Conservation (phyloP, 2,113 vertebrate species). For the Megalops atlanticus region DNA sequence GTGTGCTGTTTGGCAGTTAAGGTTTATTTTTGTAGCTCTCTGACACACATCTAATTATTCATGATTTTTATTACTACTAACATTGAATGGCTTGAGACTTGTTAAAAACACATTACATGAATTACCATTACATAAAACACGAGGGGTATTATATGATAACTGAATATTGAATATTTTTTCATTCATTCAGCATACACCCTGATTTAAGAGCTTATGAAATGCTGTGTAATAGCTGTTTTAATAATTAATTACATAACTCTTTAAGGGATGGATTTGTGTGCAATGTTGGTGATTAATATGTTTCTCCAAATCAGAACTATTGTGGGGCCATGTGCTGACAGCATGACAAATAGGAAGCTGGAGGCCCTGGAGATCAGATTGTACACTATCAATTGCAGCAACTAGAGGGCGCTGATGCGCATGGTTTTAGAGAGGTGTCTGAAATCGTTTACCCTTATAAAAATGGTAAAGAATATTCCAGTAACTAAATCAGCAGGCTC, state of each 20-base stretch:
- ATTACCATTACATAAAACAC: background rate
- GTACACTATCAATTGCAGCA: background rate
- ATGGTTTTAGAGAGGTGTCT: background rate
- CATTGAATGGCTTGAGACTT: no score
- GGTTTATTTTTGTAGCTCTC: no score
- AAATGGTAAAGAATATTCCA: constrained; percentile 29
- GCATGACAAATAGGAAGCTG: background rate
- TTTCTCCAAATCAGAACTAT: background rate
- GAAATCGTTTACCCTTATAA: background rate
- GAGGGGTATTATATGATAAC: background rate
- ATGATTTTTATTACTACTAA: no score
- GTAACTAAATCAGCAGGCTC: background rate
- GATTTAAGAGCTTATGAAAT: no score
- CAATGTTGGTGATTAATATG: background rate
- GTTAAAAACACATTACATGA: background rate
- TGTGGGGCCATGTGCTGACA: background rate
- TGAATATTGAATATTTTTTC: background rate
- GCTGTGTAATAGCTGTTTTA: background rate
- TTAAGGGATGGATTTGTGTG: background rate
- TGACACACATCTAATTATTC: no score
- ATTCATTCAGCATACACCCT: no score
- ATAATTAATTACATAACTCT: background rate
- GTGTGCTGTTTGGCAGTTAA: no score
- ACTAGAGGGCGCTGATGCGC: constrained; percentile 24
- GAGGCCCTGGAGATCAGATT: background rate